Percentiles rank a stretch among this genome's conserved stretches.
These are phyloP conservation scores for Drosophila macrospina DNA, from an alignment of 2,888 invertebrate genomes.

Conservation along the genomic window DNA sequence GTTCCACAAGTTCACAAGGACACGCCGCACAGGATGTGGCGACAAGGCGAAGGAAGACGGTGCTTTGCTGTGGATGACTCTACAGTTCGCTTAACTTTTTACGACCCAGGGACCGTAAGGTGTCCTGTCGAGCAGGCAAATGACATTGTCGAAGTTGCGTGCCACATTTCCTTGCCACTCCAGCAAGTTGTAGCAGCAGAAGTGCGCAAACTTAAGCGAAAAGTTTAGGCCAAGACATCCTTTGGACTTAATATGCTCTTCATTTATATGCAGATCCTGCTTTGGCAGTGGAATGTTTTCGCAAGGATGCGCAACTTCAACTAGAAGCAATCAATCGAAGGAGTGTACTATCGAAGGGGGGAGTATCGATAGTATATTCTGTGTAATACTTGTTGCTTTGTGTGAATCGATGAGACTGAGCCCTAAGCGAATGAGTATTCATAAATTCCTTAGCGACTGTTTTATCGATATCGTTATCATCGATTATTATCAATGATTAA, in stretches of 20 bases:
- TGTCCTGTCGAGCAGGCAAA: background rate
- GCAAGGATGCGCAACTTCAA: background rate
- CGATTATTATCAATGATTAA: too few relatives aligned
- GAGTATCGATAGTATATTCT: too few relatives aligned
- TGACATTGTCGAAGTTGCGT: slow-evolving; percentile 15
- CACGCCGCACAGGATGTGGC: slow-evolving; percentile 19
- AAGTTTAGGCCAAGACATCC: slow-evolving; percentile 4
- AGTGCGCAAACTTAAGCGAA: slow-evolving; percentile 4
- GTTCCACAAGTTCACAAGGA: slow-evolving; percentile 19
- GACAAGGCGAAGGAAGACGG: background rate
- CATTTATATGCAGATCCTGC: slow-evolving; percentile 4
- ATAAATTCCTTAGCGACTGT: too few relatives aligned
- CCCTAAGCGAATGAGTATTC: too few relatives aligned
- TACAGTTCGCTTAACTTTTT: slow-evolving; percentile 55
- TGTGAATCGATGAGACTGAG: too few relatives aligned
- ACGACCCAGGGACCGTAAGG: slow-evolving; percentile 28
- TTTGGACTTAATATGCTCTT: background rate
- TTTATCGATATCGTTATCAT: too few relatives aligned
- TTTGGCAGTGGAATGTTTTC: background rate
- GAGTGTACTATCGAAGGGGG: background rate
- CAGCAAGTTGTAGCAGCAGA: background rate
- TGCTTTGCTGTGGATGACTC: slow-evolving; percentile 31
- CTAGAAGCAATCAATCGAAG: background rate
- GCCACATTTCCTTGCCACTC: slow-evolving; percentile 4
- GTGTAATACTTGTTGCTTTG: too few relatives aligned